These are phyloP conservation scores for Rachycentron canadum DNA, from an alignment of 2,797 vertebrate species.

Conservation along the genomic window DNA sequence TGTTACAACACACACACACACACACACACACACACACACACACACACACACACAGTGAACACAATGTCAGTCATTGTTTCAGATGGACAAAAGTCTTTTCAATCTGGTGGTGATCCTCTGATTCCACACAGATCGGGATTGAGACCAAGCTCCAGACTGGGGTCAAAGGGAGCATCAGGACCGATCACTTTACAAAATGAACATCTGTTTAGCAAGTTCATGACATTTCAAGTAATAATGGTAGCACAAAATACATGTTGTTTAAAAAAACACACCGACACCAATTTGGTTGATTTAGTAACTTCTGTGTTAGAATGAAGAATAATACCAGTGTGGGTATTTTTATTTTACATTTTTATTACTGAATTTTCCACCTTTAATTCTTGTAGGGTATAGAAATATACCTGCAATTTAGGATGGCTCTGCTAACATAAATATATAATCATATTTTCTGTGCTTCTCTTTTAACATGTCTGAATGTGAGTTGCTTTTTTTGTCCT, in stretches of 20 bases:
- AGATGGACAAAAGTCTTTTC: constrained; percentile 73
- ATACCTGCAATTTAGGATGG: neutral
- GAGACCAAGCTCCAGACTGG: constrained; percentile 38
- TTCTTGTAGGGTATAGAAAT: neutral
- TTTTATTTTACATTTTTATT: neutral
- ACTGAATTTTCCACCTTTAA: neutral
- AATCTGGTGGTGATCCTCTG: constrained; percentile 66
- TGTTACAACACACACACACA: constrained; percentile 31
- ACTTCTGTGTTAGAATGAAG: constrained; percentile 27
- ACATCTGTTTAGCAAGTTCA: constrained; percentile 32
- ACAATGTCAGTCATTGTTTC: constrained; percentile 75
- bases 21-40: constrained; percentile 25
- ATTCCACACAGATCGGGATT: constrained; percentile 54
- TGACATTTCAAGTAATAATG: constrained; percentile 6
- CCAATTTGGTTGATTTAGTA: constrained; percentile 21
- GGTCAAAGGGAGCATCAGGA: constrained; percentile 40
- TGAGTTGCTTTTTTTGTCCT: neutral
- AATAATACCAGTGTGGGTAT: constrained; percentile 54
- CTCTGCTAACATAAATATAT: constrained; percentile 8
- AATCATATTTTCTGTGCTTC: neutral
- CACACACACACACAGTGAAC: constrained; percentile 31
- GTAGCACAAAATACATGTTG: neutral
- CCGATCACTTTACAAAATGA: constrained; percentile 18
- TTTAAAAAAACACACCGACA: constrained; percentile 4
- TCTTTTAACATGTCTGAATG: neutral